Percentiles rank a stretch among this genome's conserved stretches.
phyloP scores from a whole-genome alignment of 53 echinoderm and acorn worm species.

The Paracentrotus lividus region DNA sequence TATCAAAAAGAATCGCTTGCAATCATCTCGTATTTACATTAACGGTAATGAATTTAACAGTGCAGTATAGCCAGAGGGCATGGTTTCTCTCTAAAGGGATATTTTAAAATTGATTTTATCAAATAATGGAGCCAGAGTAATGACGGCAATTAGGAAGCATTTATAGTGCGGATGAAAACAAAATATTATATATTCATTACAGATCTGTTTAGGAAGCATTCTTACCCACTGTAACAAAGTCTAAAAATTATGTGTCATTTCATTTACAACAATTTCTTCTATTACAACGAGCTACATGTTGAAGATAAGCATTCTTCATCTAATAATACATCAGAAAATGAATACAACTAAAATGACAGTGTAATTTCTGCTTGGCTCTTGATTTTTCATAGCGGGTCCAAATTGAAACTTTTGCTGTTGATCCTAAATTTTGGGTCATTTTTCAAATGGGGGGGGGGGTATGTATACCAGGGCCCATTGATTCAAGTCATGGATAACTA shows the following conservation, averaged over 20 bases:
- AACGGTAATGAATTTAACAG: conserved; percentile 61
- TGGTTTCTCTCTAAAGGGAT: not conserved
- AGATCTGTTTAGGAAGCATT: not conserved
- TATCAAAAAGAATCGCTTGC: conserved; percentile 27
- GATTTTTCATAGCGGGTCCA: too few species aligned
- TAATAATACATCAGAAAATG: too few species aligned
- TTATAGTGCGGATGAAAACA: not conserved
- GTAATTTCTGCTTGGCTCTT: too few species aligned
- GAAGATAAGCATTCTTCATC: not conserved
- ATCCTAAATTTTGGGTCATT: too few species aligned
- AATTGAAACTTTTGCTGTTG: too few species aligned
- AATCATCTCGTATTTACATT: conserved; percentile 55
- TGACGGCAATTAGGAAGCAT: not conserved
- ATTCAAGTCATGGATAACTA: too few species aligned
- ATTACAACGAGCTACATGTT: not conserved
- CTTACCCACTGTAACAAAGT: not conserved
- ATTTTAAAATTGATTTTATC: conserved; percentile 44
- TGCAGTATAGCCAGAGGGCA: conserved; percentile 42
- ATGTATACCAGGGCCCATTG: too few species aligned
- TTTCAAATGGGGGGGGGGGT: too few species aligned
- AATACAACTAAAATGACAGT: too few species aligned
- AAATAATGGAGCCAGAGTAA: conserved; percentile 53
- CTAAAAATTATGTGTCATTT: too few species aligned
- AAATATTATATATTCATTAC: not conserved
- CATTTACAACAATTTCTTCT: not conserved